Conservation (phyloP, 2,888 invertebrate species). For the Acanthosoma haemorrhoidale region DNA sequence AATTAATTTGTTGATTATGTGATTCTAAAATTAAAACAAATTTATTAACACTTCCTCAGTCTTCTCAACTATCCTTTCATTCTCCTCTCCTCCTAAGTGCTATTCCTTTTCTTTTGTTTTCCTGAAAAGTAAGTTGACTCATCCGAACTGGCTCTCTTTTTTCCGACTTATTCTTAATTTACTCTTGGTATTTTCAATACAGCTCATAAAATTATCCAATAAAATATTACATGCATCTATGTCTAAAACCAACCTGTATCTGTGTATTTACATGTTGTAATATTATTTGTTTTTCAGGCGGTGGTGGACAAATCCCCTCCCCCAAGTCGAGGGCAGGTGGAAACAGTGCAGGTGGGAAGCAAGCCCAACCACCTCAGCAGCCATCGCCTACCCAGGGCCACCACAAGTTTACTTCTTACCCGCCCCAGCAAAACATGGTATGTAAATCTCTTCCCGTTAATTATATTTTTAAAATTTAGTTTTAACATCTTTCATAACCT, state of each 20-base stretch:
- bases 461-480: too few relatives aligned
- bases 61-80: neutral
- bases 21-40: too few relatives aligned
- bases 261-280: neutral
- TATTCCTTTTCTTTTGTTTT: neutral
- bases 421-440: slow-evolving; percentile 16
- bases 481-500: too few relatives aligned
- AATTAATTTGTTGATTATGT: too few relatives aligned
- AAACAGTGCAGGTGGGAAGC: slow-evolving; percentile 41
- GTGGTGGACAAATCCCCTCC: slow-evolving; percentile 55
- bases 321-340: slow-evolving; percentile 50
- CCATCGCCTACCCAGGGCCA: slow-evolving; percentile 43
- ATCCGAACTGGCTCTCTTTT: too few relatives aligned
- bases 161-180: too few relatives aligned
- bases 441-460: neutral
- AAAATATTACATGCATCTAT: neutral
- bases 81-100: neutral
- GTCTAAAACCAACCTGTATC: neutral
- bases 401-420: slow-evolving; percentile 43
- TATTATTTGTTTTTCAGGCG: too few relatives aligned
- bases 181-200: too few relatives aligned
- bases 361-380: slow-evolving; percentile 31
- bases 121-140: too few relatives aligned
- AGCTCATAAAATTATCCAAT: too few relatives aligned
- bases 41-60: neutral